Evolutionary conservation across 2,797 vertebrate species (phyloP).

Genomic region (Pogoniulus pusillus): DNA sequence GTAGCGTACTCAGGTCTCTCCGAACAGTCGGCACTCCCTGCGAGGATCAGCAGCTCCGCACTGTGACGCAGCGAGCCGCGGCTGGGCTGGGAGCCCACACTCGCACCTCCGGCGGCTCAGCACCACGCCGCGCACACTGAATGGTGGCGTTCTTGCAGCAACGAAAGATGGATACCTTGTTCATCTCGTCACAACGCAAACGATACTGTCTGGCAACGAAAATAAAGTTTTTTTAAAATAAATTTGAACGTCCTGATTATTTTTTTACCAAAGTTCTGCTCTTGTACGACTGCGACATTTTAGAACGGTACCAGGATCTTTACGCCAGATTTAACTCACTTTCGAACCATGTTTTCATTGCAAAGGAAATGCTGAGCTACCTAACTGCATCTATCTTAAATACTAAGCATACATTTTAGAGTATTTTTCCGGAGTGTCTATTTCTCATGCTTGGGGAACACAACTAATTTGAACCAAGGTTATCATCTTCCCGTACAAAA

Average conservation of each 20-base stretch:
- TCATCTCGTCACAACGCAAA: not conserved
- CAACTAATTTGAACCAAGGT: not conserved
- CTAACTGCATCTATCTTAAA: not conserved
- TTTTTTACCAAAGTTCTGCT: not conserved
- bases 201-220: not conserved
- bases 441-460: not conserved
- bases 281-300: not conserved
- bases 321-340: not conserved
- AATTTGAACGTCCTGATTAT: not conserved
- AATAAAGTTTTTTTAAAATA: not conserved
- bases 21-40: not conserved
- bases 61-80: not conserved
- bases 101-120: accelerated
- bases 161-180: not conserved
- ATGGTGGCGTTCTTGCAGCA: not conserved
- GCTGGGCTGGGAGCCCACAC: not conserved
- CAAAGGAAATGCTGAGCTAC: not conserved
- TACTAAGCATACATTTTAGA: not conserved
- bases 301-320: not conserved
- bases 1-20: not conserved
- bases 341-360: not conserved
- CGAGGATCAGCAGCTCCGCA: not conserved
- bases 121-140: accelerated
- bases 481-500: not conserved
- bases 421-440: not conserved